Conservation (phyloP, 2,797 vertebrate genomes). For the Sparus aurata region DNA sequence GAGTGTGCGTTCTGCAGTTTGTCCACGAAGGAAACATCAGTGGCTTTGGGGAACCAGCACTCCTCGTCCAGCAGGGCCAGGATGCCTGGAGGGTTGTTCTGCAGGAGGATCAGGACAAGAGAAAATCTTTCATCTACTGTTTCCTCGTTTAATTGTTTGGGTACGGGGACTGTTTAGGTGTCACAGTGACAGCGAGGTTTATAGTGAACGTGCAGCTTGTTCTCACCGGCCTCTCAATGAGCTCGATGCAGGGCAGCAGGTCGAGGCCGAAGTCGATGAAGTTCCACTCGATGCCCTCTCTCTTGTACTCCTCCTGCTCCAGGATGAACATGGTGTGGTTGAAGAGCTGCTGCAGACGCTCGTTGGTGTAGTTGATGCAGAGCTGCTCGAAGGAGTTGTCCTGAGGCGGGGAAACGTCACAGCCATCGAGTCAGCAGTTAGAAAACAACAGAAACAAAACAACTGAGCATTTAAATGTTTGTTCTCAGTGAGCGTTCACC, state of each 20-base stretch:
- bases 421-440: neutral
- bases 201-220: too few relatives aligned
- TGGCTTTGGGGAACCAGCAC: constrained; percentile 99
- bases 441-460: neutral
- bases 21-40: constrained; percentile 94
- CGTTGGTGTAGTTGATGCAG: constrained; percentile 97
- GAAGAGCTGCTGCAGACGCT: constrained; percentile 96
- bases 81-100: constrained; percentile 97
- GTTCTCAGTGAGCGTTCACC: constrained; percentile 74
- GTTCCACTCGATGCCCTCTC: constrained; percentile 96
- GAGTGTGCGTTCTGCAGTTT: constrained; percentile 91
- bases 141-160: neutral
- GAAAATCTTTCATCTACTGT: neutral
- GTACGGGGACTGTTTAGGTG: too few relatives aligned
- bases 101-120: constrained; percentile 25
- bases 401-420: constrained; percentile 67
- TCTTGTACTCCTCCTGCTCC: constrained; percentile 96
- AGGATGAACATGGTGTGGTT: constrained; percentile 97
- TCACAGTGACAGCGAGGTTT: too few relatives aligned
- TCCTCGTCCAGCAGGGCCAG: constrained; percentile 97
- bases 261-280: constrained; percentile 94
- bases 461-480: neutral
- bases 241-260: constrained; percentile 89
- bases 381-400: constrained; percentile 96
- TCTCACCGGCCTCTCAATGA: constrained; percentile 90